Evolutionary conservation across 2,113 vertebrate genomes (phyloP).

Genomic region (Stegostoma tigrinum): DNA sequence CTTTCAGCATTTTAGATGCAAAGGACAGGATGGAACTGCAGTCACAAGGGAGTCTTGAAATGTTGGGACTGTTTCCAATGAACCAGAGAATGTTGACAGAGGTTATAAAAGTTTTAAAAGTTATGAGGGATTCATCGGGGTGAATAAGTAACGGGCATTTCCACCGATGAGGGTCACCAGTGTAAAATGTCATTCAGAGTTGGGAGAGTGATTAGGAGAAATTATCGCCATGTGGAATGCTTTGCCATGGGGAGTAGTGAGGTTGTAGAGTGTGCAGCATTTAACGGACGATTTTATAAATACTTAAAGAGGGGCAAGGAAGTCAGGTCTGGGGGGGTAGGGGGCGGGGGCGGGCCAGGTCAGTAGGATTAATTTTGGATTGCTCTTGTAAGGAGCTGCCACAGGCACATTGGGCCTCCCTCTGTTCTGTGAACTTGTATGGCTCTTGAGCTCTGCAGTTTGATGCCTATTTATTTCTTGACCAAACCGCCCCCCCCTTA

Average conservation of each 20-base stretch:
- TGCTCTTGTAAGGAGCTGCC: not conserved
- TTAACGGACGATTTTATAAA: not conserved
- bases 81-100: too few relatives aligned
- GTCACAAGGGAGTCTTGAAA: too few relatives aligned
- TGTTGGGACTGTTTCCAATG: too few relatives aligned
- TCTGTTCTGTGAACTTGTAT: not conserved
- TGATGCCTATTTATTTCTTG: not conserved
- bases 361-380: not conserved
- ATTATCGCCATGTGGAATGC: not conserved
- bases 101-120: too few relatives aligned
- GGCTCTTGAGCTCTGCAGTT: not conserved
- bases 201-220: not conserved
- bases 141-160: too few relatives aligned
- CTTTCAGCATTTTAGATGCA: too few relatives aligned
- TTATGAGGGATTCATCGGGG: too few relatives aligned
- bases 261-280: not conserved
- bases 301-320: not conserved
- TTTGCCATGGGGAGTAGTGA: not conserved
- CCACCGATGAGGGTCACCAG: not conserved
- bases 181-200: not conserved
- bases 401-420: not conserved
- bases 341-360: too few relatives aligned
- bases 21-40: too few relatives aligned
- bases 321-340: too few relatives aligned
- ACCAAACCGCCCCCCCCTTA: not conserved